phyloP scores from a whole-genome alignment of 2,113 vertebrate genomes.

The Zosterops japonicus region DNA sequence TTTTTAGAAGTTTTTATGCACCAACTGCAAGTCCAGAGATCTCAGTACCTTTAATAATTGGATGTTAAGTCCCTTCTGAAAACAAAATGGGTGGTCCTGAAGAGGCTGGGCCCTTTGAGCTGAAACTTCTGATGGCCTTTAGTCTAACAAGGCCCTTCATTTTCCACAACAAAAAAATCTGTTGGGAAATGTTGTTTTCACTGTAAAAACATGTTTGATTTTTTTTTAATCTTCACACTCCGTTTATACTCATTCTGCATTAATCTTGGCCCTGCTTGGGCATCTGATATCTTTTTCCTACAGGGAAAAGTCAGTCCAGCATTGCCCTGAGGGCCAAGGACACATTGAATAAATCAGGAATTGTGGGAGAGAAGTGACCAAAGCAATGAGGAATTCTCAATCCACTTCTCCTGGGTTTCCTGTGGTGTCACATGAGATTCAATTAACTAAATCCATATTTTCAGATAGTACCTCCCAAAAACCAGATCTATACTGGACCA shows the following conservation, averaged over 20 bases:
- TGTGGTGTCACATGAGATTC: not conserved
- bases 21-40: not conserved
- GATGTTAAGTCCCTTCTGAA: not conserved
- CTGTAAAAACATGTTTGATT: not conserved
- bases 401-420: not conserved
- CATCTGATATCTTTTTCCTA: not conserved
- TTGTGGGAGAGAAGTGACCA: not conserved
- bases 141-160: not conserved
- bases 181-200: not conserved
- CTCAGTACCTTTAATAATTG: not conserved
- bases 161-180: not conserved
- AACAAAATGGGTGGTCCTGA: not conserved
- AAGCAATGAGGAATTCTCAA: not conserved
- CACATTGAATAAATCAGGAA: not conserved
- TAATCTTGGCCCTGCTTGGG: not conserved
- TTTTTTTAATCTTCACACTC: not conserved
- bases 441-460: not conserved
- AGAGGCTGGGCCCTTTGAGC: not conserved
- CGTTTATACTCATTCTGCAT: not conserved
- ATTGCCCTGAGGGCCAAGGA: not conserved
- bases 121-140: not conserved
- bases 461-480: not conserved
- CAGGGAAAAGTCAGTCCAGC: not conserved
- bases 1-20: not conserved
- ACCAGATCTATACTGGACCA: not conserved